Evolutionary conservation across 1,140 invertebrate species (phyloP), one percentile per base, ranked within the genome.

Genomic region (Drosophila orosa): DNA sequence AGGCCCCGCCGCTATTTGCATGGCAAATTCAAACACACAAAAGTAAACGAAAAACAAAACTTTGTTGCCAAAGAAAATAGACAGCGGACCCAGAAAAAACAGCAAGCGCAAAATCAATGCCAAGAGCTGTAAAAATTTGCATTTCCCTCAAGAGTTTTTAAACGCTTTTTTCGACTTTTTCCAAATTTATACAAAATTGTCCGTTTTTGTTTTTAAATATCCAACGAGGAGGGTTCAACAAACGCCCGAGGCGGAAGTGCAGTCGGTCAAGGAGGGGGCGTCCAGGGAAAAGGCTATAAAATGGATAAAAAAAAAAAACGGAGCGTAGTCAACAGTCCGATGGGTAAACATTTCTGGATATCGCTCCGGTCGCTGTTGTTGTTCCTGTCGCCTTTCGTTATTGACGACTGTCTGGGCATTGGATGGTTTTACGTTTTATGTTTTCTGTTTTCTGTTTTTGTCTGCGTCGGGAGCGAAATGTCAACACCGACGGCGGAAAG

Each of bases 81-180:
- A 60, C 65, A 61, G 54, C 22, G 39, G 29, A 44, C 47, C 54
- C 47, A 73, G 24, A 24, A 60, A 52, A 39, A 60, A 57, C 60
- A 83, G 67, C 66, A 80, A 84, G 63, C 58, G 69, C 63, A 85
- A 85, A 85, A 85, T 85, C 82, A 85, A 85, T 85, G 81, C 81
- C 82, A 74, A 80, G 65, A 85, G 82, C 82, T 80, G 81, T 66
- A 66, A 71, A 85, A 85, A 85, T 85, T 85, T 85, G 81, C 82
- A 85, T 85, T 60, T 85, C 80, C 81, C 81, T 72, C 57, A 66
- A 80, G 66, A 57, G 44, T 79, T 76, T 79, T 72, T 54, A 57
- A 54, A 25, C 47, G 45, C 45, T 52, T 76, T 52, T 71, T 58
- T 31, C 50, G 42, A 39, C 50, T 67, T 81, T 63, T 67, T 37